Conservation (phyloP, 64 coral and sea anemone species). For the Astreopora myriophthalma region DNA sequence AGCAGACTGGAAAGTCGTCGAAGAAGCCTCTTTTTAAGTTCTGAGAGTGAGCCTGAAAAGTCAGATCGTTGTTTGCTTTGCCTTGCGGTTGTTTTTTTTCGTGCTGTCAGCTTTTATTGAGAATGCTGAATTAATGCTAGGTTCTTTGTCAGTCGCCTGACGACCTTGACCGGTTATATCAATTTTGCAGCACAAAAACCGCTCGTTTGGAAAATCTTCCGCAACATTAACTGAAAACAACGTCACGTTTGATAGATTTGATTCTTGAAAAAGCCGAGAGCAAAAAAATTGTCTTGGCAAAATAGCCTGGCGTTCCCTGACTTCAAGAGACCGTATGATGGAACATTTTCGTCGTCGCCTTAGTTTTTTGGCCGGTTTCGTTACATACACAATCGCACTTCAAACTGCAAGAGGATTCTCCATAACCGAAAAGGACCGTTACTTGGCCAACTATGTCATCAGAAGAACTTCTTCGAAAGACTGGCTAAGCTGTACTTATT, state of each 20-base stretch:
- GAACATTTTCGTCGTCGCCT: not conserved
- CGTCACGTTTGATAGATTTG: not conserved
- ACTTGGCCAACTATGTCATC: conserved; percentile 29
- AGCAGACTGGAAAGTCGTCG: not conserved
- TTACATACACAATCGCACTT: not conserved
- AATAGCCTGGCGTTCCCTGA: no score
- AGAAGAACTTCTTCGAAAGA: conserved; percentile 4
- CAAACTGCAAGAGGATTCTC: not conserved
- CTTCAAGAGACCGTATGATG: not conserved
- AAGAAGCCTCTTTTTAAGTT: not conserved
- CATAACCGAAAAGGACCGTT: conserved; percentile 22
- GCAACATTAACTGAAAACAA: not conserved
- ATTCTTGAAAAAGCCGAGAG: no score
- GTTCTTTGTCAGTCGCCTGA: not conserved
- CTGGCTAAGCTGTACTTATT: conserved; percentile 56
- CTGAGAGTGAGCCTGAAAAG: not conserved
- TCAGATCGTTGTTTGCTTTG: conserved; percentile 2
- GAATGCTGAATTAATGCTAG: conserved; percentile 1
- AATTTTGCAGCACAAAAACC: not conserved
- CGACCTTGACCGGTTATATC: not conserved
- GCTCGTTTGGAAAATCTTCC: not conserved
- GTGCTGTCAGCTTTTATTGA: conserved; percentile 17
- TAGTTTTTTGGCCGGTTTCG: not conserved
- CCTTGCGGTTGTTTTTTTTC: not conserved
- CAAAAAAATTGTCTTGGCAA: no score